Evolutionary conservation across 2,888 invertebrate species (phyloP).

Genomic region (Ormyrus pomaceus): DNA sequence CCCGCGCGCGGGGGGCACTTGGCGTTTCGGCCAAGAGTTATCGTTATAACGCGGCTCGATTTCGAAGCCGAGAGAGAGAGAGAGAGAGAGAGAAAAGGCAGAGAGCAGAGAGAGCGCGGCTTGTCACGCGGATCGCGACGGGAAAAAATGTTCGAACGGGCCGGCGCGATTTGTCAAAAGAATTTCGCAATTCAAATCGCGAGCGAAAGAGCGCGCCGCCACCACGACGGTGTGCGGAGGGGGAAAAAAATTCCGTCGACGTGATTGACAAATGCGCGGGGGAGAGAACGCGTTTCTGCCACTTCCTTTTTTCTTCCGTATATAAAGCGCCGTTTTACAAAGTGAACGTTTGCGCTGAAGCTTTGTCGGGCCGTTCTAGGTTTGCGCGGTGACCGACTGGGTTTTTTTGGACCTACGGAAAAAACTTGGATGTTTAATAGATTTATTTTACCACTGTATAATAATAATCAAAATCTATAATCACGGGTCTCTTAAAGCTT

Average conservation of each 20-base stretch:
- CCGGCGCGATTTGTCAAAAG: conserved; percentile 12
- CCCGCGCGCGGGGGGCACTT: conserved; percentile 14
- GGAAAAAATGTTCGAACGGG: neutral
- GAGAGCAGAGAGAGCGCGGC: neutral
- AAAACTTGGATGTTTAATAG: no score
- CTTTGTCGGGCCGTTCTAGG: no score
- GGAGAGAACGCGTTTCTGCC: neutral
- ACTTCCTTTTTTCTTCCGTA: neutral
- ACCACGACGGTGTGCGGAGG: neutral
- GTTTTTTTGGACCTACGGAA: no score
- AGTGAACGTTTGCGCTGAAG: no score
- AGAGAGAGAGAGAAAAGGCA: conserved; percentile 16
- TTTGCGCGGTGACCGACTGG: no score
- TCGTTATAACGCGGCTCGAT: neutral
- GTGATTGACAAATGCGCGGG: conserved; percentile 15
- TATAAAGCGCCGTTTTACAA: no score
- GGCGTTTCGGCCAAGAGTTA: conserved; percentile 40
- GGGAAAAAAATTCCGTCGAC: conserved; percentile 2
- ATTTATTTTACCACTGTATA: no score
- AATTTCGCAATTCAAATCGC: conserved; percentile 22
- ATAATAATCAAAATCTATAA: no score
- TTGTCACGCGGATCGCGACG: neutral
- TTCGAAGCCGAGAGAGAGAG: neutral
- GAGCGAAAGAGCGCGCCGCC: neutral
- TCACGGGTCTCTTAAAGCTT: neutral